A percentile compares a stretch with the other conserved stretches of the same genome.
These are phyloP conservation scores for Zoanthus gigantus DNA, from an alignment of 92 coral and sea anemone genomes.

Conservation along the genomic window DNA sequence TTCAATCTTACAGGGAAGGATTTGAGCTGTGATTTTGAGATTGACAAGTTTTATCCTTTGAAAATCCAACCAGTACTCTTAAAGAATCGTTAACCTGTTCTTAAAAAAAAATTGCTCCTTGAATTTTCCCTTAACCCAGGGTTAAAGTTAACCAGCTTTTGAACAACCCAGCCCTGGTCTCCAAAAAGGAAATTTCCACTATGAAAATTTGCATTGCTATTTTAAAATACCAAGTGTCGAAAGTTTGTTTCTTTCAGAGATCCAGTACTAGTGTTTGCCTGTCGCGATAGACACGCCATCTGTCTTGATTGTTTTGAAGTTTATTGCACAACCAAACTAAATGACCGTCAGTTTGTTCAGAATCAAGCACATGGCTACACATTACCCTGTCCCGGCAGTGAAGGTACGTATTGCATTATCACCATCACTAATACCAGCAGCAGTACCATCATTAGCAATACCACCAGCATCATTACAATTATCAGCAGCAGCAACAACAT, in stretches of 20 bases:
- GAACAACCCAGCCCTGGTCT: too few species aligned
- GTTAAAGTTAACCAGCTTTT: too few species aligned
- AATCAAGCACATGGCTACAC: slow-evolving; percentile 81
- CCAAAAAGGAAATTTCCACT: too few species aligned
- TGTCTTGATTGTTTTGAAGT: slow-evolving; percentile 89
- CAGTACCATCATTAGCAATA: not conserved
- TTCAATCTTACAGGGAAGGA: too few species aligned
- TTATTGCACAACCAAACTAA: slow-evolving; percentile 85
- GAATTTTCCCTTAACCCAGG: too few species aligned
- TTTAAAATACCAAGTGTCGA: too few species aligned
- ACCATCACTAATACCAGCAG: not conserved
- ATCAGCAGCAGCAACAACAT: not conserved
- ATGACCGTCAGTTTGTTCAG: slow-evolving; percentile 90
- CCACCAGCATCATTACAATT: not conserved
- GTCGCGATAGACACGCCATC: slow-evolving; percentile 86
- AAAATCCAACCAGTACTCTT: too few species aligned
- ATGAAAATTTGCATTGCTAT: too few species aligned
- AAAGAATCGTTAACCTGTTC: too few species aligned
- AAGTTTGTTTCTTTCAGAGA: slow-evolving; percentile 61
- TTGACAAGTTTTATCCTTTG: too few species aligned
- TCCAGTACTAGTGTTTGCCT: slow-evolving; percentile 88
- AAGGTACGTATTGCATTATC: slow-evolving; percentile 57
- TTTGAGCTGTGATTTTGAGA: too few species aligned
- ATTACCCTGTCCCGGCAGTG: slow-evolving; percentile 89
- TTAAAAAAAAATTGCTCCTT: too few species aligned